phyloP scores from a whole-genome alignment of 2,113 vertebrate genomes.

The Serilophus lunatus region DNA sequence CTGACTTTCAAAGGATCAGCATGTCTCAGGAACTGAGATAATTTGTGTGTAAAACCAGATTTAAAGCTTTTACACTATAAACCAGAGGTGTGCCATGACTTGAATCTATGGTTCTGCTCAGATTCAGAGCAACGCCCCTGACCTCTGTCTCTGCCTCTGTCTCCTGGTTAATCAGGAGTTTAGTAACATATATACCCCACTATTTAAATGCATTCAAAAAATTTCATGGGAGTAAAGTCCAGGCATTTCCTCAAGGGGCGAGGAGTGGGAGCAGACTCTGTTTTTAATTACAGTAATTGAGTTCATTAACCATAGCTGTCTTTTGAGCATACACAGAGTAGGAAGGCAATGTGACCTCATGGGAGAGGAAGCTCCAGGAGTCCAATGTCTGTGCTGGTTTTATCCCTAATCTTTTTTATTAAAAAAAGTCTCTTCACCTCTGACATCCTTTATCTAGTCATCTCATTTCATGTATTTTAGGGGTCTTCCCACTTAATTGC shows the following conservation, averaged over 20 bases:
- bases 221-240: neutral
- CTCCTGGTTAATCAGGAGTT: neutral
- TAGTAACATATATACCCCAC: neutral
- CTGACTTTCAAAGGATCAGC: neutral
- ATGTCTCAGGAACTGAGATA: neutral
- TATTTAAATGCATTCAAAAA: neutral
- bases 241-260: neutral
- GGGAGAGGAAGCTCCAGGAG: neutral
- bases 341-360: neutral
- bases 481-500: neutral
- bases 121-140: neutral
- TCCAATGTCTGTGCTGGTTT: neutral
- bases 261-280: neutral
- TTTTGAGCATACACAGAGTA: neutral
- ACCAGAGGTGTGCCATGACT: neutral
- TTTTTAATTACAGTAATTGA: neutral
- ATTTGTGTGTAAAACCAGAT: neutral
- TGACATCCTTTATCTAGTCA: neutral
- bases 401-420: neutral
- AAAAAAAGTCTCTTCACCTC: neutral
- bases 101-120: neutral
- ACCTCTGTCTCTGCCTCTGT: neutral
- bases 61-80: neutral
- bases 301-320: neutral
- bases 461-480: neutral